Evolutionary conservation across 1,140 invertebrate genomes (phyloP).

Genomic region (Acromyrmex echinatior): DNA sequence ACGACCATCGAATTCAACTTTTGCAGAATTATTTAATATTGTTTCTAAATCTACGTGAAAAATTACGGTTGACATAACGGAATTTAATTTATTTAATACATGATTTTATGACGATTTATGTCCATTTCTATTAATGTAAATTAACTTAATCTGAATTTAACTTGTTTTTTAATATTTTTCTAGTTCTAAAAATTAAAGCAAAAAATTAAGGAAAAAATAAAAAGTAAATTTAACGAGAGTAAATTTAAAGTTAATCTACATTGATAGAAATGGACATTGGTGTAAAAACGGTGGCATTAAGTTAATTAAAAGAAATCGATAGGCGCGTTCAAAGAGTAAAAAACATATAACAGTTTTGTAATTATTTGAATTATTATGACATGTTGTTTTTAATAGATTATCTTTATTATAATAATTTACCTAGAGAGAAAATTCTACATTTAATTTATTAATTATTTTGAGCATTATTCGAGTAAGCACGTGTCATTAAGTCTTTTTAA

Average conservation of each 20-base stretch:
- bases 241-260: no score
- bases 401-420: neutral
- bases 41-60: neutral
- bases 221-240: no score
- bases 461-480: neutral
- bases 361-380: neutral
- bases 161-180: no score
- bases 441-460: neutral
- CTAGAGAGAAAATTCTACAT: neutral
- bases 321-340: neutral
- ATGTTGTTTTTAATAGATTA: neutral
- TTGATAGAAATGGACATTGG: no score
- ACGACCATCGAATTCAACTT: slow-evolving; percentile 4
- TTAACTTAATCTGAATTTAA: no score
- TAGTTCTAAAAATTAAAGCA: no score
- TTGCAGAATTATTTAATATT: neutral
- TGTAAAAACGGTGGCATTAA: neutral
- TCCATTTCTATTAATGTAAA: no score
- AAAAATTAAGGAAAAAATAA: no score
- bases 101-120: no score
- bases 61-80: neutral
- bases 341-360: neutral
- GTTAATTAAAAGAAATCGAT: neutral
- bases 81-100: no score
- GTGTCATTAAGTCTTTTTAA: neutral